Evolutionary conservation across 30 jellyfish, hydroid and myxozoan genomes (phyloP), one percentile per base, ranked within the genome.

Genomic region (Aurelia sp.): DNA sequence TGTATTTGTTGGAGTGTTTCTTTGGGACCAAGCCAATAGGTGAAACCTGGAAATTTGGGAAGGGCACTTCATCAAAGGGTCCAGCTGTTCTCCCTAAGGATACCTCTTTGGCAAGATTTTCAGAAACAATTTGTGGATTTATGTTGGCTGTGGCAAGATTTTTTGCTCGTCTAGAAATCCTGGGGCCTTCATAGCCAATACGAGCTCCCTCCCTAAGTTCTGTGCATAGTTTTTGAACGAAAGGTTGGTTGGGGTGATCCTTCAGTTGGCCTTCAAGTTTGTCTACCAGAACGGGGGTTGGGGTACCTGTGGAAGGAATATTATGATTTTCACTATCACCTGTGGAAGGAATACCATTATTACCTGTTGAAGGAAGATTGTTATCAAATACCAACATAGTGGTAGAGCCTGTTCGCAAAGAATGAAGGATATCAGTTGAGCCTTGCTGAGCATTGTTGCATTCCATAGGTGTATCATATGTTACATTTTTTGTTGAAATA

Each of bases 161-260:
- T 44, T 44, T 44, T 7, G 55, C 55, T 44, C 15, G 2, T 9
- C 55, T 44, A 44, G 55, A 5, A 44, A 44, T 44, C 9, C 16
- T 16, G 2, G 17, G 55, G 55, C 17, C 55, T 0, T 44, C 50
- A 4, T 38, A 1, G 50, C 50, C 50, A 38, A 38, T 38, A 15
- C 13, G 69, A 59, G 24, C 69, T 59, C 31, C 69, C 31, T 59
- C 69, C 69, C 31, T 59, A 7, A 59, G 69, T 59, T 59, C 69
- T 59, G 69, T 21, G 53, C 77, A 66, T 12, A 66, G 77, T 33
- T 66, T 66, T 33, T 24, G n/a, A 21, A 66, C 15, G 16, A 66
- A 66, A 21, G 21, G 47, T 66, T 66, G 44, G 53, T 66, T 16
- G 8, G 77, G 77, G 21, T 66, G 77, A 33, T 66, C 44, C 53